A percentile compares a stretch with the other conserved stretches of the same genome.
These are phyloP conservation scores for Aphelinus certus DNA, from an alignment of 1,140 invertebrate genomes.

Conservation along the genomic window DNA sequence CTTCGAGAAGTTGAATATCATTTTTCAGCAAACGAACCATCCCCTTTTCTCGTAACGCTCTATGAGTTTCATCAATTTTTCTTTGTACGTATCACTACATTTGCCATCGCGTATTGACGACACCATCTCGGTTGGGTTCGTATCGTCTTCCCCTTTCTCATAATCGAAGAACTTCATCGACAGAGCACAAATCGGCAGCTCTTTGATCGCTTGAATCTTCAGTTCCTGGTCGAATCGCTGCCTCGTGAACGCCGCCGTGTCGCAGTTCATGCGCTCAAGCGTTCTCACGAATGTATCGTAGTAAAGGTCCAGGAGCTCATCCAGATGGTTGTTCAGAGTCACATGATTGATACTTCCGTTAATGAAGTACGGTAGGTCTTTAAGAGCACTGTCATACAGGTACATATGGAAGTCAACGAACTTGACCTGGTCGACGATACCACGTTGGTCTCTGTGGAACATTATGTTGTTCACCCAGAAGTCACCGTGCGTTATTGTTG, in stretches of 20 bases:
- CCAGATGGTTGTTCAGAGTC: neutral
- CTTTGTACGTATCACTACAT: no score
- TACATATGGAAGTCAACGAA: slow-evolving; percentile 25
- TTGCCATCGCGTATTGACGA: no score
- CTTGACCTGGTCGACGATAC: slow-evolving; percentile 42
- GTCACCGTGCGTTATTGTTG: slow-evolving; percentile 69
- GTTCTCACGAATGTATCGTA: slow-evolving; percentile 62
- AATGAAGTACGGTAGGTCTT: slow-evolving; percentile 17
- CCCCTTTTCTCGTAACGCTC: no score
- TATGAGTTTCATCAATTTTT: no score
- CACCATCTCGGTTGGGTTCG: no score
- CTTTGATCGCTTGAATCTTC: no score
- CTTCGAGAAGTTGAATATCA: no score
- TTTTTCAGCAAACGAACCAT: no score
- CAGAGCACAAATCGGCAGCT: no score
- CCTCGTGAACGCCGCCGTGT: no score
- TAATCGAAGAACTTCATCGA: neutral
- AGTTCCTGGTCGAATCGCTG: no score
- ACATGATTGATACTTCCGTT: neutral
- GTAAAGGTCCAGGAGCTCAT: slow-evolving; percentile 28
- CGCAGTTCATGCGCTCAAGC: no score
- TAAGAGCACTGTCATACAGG: neutral
- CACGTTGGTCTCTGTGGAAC: slow-evolving; percentile 55
- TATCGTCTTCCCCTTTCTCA: neutral
- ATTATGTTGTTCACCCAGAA: slow-evolving; percentile 75